A percentile compares a stretch with the other conserved stretches of the same genome.
Conservation (phyloP, 1,140 invertebrate species). For the Wasmannia auropunctata region DNA sequence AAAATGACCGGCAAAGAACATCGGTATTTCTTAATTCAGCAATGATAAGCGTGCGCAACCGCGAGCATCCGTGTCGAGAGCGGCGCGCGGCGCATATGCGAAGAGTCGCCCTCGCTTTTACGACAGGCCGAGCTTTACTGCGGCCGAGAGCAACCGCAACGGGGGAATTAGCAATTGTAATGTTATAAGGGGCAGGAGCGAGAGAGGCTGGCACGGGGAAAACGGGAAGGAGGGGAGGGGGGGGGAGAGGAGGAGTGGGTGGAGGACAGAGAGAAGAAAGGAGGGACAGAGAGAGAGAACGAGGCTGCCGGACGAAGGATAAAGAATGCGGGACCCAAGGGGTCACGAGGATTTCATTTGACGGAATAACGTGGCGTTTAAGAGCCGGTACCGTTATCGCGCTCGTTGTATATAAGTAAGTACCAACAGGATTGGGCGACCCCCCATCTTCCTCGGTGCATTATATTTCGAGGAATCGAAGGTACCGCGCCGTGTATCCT, state of each 20-base stretch:
- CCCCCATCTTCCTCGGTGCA: constrained; percentile 66
- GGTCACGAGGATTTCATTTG: constrained; percentile 84
- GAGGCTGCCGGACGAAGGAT: constrained; percentile 66
- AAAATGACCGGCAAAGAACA: not conserved
- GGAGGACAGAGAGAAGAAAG: not conserved
- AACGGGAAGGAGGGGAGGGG: constrained; percentile 4
- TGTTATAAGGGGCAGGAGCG: constrained; percentile 80
- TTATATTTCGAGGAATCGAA: constrained; percentile 73
- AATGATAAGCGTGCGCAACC: constrained; percentile 69
- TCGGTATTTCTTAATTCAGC: constrained; percentile 54
- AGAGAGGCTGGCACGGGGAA: constrained; percentile 5
- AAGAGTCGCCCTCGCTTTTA: constrained; percentile 82
- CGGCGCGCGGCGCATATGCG: constrained; percentile 21
- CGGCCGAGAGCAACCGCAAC: constrained; percentile 79
- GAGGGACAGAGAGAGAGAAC: constrained; percentile 13
- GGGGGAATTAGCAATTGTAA: constrained; percentile 85
- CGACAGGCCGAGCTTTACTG: constrained; percentile 83
- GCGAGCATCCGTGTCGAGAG: constrained; percentile 72
- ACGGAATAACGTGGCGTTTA: constrained; percentile 84
- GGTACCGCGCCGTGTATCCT: constrained; percentile 43
- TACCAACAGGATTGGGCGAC: constrained; percentile 71
- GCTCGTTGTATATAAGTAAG: constrained; percentile 73
- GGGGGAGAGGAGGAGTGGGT: constrained; percentile 16
- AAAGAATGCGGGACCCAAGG: constrained; percentile 75
- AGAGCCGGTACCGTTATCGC: constrained; percentile 84